These are phyloP conservation scores for Todiramphus chloris DNA, from an alignment of 2,113 vertebrate genomes.

Conservation along the genomic window DNA sequence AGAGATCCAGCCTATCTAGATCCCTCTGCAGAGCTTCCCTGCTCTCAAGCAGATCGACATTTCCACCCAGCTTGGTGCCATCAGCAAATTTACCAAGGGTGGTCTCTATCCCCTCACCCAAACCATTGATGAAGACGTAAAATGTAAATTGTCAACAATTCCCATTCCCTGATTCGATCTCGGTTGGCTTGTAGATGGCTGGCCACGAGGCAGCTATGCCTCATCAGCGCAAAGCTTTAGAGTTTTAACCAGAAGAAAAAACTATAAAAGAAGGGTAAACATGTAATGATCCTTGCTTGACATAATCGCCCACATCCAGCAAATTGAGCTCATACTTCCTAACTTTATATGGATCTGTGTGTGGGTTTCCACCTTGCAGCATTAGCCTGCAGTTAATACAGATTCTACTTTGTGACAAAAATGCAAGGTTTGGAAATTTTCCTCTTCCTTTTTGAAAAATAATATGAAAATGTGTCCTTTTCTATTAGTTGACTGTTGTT, in stretches of 20 bases:
- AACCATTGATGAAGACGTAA: too few species aligned
- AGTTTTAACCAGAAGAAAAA: neutral
- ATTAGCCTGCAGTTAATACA: neutral
- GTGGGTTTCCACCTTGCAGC: neutral
- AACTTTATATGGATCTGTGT: neutral
- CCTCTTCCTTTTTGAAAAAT: neutral
- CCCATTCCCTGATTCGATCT: neutral
- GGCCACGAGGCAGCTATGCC: neutral
- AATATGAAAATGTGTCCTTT: neutral
- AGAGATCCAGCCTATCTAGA: too few species aligned
- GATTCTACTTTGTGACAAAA: neutral
- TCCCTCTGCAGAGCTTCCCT: too few species aligned
- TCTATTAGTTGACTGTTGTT: neutral
- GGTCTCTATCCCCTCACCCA: too few species aligned
- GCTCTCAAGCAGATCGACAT: too few species aligned
- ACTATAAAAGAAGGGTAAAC: neutral
- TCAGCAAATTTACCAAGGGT: too few species aligned
- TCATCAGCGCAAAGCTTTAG: neutral
- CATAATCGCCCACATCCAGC: neutral
- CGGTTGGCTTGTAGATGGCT: neutral
- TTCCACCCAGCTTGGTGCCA: too few species aligned
- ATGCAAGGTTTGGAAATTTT: neutral
- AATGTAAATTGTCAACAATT: neutral
- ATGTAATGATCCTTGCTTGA: neutral
- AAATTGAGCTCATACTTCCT: neutral